Conservation (phyloP, 2,888 invertebrate genomes). For the Seira musarum region DNA sequence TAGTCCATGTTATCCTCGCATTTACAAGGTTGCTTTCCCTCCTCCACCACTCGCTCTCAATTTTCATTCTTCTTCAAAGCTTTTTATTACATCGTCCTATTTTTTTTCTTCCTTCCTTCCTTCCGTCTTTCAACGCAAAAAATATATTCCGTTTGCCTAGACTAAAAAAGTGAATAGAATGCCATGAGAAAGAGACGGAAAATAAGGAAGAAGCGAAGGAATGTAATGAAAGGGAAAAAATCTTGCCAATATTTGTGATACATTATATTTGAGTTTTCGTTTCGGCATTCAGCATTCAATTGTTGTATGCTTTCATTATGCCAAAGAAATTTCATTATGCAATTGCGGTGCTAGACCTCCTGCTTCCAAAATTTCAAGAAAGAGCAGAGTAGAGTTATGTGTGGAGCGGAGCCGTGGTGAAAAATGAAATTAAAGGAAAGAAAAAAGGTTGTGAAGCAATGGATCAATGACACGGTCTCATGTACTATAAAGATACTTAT, state of each 20-base stretch:
- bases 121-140: constrained; percentile 47
- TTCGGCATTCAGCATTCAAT: too few relatives aligned
- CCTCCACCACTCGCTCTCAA: constrained; percentile 54
- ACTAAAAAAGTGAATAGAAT: constrained; percentile 43
- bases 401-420: too few relatives aligned
- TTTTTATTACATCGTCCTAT: constrained; percentile 31
- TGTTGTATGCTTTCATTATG: too few relatives aligned
- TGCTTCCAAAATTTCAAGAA: too few relatives aligned
- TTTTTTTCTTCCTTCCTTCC: constrained; percentile 41
- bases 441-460: too few relatives aligned
- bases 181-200: constrained; percentile 31
- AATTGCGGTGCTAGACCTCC: too few relatives aligned
- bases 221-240: not conserved
- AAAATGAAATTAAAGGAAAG: too few relatives aligned
- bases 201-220: constrained; percentile 18
- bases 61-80: constrained; percentile 52
- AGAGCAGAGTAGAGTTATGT: too few relatives aligned
- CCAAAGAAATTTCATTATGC: too few relatives aligned
- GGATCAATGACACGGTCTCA: too few relatives aligned
- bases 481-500: too few relatives aligned
- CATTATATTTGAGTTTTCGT: too few relatives aligned
- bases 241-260: constrained; percentile 34
- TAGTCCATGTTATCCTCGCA: constrained; percentile 41
- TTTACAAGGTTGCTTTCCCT: constrained; percentile 51
- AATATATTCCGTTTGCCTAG: constrained; percentile 27